Conservation (phyloP, 2,797 vertebrate species). For the Sternarchorhynchus goeldii region DNA sequence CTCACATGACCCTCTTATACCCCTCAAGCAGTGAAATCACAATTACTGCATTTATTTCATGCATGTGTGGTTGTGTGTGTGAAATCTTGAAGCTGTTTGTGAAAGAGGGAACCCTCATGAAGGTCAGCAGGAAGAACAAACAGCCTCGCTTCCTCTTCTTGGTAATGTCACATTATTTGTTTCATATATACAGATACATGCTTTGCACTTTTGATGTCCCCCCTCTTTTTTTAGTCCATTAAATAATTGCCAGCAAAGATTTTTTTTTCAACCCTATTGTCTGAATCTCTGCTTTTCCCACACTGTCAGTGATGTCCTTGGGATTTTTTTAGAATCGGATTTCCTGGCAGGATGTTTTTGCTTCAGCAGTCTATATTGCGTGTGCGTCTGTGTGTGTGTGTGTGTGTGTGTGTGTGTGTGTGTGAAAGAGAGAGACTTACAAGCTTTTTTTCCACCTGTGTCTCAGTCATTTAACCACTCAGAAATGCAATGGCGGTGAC, state of each 20-base stretch:
- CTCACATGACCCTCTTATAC: not conserved
- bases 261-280: constrained; percentile 37
- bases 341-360: constrained; percentile 87
- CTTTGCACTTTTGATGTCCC: not conserved
- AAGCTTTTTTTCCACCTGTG: not conserved
- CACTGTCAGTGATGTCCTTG: constrained; percentile 49
- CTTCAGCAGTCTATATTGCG: constrained; percentile 9
- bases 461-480: not conserved
- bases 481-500: not conserved
- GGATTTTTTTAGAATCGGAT: constrained; percentile 71
- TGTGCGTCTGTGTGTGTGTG: constrained; percentile 45
- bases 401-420: constrained; percentile 37
- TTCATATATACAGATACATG: constrained; percentile 5
- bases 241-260: constrained; percentile 20
- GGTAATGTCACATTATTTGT: constrained; percentile 76
- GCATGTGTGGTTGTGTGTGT: constrained; percentile 45
- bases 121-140: constrained; percentile 86
- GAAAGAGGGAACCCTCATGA: constrained; percentile 90
- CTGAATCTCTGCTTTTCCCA: constrained; percentile 42
- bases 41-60: not conserved
- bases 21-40: not conserved
- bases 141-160: constrained; percentile 95
- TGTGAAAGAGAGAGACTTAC: not conserved
- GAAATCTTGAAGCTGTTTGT: constrained; percentile 84
- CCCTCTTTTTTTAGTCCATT: constrained; percentile 1